phyloP scores from a whole-genome alignment of 2,888 invertebrate genomes.

The Smittia aterrima region DNA sequence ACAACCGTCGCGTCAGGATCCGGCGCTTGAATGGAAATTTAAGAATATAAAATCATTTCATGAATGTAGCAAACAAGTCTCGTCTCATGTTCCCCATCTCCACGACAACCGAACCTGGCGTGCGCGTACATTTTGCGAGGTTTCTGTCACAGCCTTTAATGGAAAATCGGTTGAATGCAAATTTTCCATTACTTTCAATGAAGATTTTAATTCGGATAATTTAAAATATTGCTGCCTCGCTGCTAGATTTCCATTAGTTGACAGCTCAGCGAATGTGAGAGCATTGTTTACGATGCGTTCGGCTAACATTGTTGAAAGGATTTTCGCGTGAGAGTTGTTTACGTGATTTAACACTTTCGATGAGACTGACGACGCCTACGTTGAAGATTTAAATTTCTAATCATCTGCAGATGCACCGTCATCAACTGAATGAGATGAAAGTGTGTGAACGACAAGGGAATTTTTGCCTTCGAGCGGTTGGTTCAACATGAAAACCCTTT shows the following conservation, averaged over 20 bases:
- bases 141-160: slow-evolving; percentile 31
- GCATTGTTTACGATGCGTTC: slow-evolving; percentile 28
- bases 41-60: neutral
- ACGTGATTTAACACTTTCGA: neutral
- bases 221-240: slow-evolving; percentile 33
- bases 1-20: too few species aligned
- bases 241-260: slow-evolving; percentile 26
- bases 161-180: slow-evolving; percentile 36
- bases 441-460: slow-evolving; percentile 28
- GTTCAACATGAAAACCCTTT: neutral
- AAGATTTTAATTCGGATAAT: slow-evolving; percentile 39
- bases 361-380: too few species aligned
- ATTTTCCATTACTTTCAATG: slow-evolving; percentile 35
- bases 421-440: neutral
- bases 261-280: slow-evolving; percentile 21
- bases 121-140: slow-evolving; percentile 9
- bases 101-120: neutral
- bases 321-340: neutral
- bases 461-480: neutral
- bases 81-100: neutral
- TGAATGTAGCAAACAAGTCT: neutral
- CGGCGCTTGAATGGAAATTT: slow-evolving; percentile 27
- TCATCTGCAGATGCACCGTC: slow-evolving; percentile 25
- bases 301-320: slow-evolving; percentile 13
- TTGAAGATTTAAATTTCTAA: neutral